phyloP scores from a whole-genome alignment of 2,888 invertebrate genomes.

The Helobdella robusta region DNA sequence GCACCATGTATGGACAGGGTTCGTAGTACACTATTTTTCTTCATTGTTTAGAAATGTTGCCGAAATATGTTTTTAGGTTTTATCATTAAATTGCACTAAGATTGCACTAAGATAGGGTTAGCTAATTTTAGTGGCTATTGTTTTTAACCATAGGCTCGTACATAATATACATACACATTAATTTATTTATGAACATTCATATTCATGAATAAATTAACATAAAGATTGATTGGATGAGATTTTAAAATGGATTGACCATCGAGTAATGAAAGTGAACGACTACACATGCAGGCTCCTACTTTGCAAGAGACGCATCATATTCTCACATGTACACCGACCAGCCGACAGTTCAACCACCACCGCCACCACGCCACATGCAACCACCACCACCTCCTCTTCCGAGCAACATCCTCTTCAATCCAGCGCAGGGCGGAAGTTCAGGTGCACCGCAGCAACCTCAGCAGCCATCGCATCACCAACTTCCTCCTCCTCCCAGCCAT shows the following conservation, averaged over 20 bases:
- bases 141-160: too few species aligned
- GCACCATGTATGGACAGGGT: constrained; percentile 35
- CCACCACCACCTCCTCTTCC: constrained; percentile 13
- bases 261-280: too few species aligned
- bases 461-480: background rate
- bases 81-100: too few species aligned
- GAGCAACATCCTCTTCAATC: constrained; percentile 19
- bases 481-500: constrained; percentile 10
- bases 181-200: too few species aligned
- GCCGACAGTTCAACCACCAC: constrained; percentile 12
- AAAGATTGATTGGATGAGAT: too few species aligned
- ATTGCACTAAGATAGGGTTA: too few species aligned
- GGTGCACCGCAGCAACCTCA: background rate
- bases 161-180: too few species aligned
- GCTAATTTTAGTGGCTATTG: too few species aligned
- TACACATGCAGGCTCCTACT: constrained; percentile 35
- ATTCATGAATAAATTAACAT: too few species aligned
- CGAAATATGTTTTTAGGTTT: too few species aligned
- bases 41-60: background rate
- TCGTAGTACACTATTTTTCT: background rate
- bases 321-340: constrained; percentile 35
- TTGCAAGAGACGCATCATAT: constrained; percentile 34
- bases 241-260: too few species aligned
- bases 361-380: constrained; percentile 12
- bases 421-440: too few species aligned